A percentile compares a stretch with the other conserved stretches of the same genome.
Conservation (phyloP, 2,797 vertebrate species). For the Nyctibius grandis region DNA sequence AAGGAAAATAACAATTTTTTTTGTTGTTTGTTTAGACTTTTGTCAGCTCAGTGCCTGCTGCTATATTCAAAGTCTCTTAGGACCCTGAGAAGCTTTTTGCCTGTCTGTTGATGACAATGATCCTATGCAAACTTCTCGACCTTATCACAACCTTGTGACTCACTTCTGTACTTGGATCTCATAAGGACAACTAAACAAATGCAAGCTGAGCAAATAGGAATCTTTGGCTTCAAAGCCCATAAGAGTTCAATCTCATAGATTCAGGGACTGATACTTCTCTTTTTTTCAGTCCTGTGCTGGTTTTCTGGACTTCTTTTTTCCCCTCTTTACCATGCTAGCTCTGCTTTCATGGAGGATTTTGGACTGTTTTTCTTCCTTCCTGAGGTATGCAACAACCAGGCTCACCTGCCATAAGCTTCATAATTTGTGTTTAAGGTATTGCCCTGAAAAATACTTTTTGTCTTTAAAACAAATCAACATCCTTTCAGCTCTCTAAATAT, state of each 20-base stretch:
- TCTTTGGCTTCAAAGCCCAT: not conserved
- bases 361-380: not conserved
- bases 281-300: not conserved
- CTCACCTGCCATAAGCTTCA: not conserved
- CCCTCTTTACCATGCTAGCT: not conserved
- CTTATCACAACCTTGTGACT: not conserved
- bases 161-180: not conserved
- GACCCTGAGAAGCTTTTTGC: not conserved
- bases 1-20: not conserved
- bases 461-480: not conserved
- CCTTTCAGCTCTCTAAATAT: not conserved
- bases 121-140: not conserved
- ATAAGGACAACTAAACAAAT: not conserved
- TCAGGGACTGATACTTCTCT: not conserved
- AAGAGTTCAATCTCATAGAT: not conserved
- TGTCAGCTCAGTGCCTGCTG: not conserved
- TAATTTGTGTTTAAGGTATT: not conserved
- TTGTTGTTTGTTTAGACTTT: not conserved
- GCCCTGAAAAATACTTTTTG: not conserved
- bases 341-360: not conserved
- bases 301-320: not conserved
- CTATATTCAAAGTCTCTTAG: not conserved
- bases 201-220: not conserved
- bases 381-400: not conserved
- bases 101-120: not conserved